A percentile compares a stretch with the other conserved stretches of the same genome.
phyloP scores from a whole-genome alignment of 2,888 invertebrate genomes.

The Xanthostigma xanthostigma region DNA sequence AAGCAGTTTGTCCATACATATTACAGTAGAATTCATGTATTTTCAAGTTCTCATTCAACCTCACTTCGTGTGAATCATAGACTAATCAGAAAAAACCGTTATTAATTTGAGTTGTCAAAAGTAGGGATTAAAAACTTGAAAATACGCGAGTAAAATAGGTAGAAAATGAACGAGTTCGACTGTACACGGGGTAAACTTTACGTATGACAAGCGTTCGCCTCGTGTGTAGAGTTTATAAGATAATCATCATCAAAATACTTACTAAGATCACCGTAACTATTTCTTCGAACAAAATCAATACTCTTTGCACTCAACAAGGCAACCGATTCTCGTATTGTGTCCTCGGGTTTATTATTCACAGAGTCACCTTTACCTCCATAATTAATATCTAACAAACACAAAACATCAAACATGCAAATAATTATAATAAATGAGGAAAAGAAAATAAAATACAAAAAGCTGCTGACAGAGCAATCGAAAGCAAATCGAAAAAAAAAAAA shows the following conservation, averaged over 20 bases:
- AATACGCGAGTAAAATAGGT: no score
- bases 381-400: not conserved
- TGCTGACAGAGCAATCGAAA: not conserved
- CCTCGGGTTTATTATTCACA: constrained; percentile 20
- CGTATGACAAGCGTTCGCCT: no score
- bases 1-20: no score
- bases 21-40: no score
- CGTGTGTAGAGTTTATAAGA: no score
- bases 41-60: no score
- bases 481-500: not conserved
- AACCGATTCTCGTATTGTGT: constrained; percentile 30
- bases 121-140: no score
- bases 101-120: no score
- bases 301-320: constrained; percentile 32
- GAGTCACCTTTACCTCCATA: constrained; percentile 6
- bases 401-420: not conserved
- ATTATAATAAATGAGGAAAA: not conserved
- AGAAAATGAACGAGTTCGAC: no score
- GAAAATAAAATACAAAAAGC: not conserved
- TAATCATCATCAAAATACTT: constrained; percentile 32
- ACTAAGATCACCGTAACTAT: constrained; percentile 63
- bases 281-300: constrained; percentile 54
- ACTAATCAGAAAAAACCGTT: no score
- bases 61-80: no score
- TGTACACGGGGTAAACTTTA: no score